Evolutionary conservation across 2,113 vertebrate species (phyloP).

Genomic region (Indicator maculatus): DNA sequence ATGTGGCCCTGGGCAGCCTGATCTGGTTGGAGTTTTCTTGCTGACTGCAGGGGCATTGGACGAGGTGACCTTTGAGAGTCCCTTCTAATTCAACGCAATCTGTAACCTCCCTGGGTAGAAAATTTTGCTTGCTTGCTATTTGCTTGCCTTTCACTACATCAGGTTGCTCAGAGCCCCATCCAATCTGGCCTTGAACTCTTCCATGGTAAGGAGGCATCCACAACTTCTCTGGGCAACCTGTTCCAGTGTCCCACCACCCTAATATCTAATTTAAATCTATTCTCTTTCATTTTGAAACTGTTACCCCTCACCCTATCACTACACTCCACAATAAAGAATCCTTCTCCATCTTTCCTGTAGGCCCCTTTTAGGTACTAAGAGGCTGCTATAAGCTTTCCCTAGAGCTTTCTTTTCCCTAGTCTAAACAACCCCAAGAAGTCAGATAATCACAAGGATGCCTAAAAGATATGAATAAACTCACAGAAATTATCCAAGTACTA

Average conservation of each 20-base stretch:
- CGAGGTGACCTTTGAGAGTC: too few species aligned
- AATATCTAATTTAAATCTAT: neutral
- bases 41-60: too few species aligned
- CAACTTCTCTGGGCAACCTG: neutral
- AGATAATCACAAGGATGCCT: neutral
- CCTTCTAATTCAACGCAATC: too few species aligned
- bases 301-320: neutral
- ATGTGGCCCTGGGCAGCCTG: too few species aligned
- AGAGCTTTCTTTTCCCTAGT: too few species aligned
- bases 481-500: neutral
- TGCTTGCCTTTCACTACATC: neutral
- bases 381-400: too few species aligned
- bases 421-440: too few species aligned
- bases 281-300: neutral
- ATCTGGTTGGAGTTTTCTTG: too few species aligned
- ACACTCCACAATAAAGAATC: neutral
- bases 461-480: neutral
- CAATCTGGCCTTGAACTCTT: neutral
- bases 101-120: neutral
- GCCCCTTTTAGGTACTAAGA: too few species aligned
- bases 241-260: accelerated
- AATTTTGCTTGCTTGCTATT: neutral
- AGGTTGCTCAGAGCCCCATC: neutral
- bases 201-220: neutral
- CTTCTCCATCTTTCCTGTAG: neutral